A percentile compares a stretch with the other conserved stretches of the same genome.
Conservation (phyloP, 2,797 vertebrate genomes). For the Myripristis murdjan region DNA sequence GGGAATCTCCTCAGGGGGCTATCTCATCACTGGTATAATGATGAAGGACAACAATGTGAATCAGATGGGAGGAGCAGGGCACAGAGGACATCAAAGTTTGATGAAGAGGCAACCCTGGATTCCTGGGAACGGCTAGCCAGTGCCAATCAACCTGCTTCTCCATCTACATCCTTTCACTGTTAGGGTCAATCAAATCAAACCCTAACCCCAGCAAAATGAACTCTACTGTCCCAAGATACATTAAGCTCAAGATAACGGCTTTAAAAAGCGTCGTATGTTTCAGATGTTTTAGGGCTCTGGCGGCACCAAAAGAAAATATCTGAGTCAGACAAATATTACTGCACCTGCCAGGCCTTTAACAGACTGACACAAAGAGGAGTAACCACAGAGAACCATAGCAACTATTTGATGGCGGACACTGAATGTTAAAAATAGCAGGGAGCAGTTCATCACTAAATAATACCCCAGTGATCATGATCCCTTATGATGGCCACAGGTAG, state of each 20-base stretch:
- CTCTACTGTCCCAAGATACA: neutral
- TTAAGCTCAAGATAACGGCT: neutral
- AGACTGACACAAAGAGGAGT: neutral
- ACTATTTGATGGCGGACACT: too few relatives aligned
- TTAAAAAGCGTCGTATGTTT: neutral
- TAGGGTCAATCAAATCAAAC: neutral
- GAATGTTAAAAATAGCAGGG: too few relatives aligned
- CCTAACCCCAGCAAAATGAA: neutral
- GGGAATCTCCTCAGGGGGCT: conserved; percentile 51
- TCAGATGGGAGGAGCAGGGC: conserved; percentile 57
- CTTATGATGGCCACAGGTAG: too few relatives aligned
- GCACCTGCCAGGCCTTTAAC: neutral
- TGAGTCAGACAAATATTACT: neutral
- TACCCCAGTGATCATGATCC: too few relatives aligned
- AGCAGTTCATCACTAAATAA: too few relatives aligned
- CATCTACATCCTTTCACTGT: conserved; percentile 13
- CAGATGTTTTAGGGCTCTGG: too few relatives aligned
- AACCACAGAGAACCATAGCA: too few relatives aligned
- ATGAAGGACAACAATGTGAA: conserved; percentile 38
- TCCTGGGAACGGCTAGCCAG: conserved; percentile 24
- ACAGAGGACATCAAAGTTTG: conserved; percentile 54
- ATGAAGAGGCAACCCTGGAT: conserved; percentile 52
- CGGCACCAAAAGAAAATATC: too few relatives aligned
- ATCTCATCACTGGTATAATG: conserved; percentile 51
- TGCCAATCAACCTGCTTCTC: conserved; percentile 26